Base-by-base conservation (phyloP, 1,140 invertebrate species). In the Gonatopus flavifemur region DNA sequence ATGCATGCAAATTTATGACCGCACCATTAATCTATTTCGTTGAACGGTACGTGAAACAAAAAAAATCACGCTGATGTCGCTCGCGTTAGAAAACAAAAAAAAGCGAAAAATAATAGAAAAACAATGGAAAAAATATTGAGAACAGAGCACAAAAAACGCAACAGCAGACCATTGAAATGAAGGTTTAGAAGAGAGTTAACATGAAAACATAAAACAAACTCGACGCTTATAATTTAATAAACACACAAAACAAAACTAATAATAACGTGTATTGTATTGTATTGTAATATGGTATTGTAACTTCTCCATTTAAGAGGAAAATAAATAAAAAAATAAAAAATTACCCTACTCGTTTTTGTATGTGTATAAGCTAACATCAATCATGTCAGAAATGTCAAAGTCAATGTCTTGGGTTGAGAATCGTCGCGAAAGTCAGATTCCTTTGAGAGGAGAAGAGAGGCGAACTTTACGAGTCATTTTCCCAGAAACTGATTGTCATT, bases 201-300 rank as follows among this genome's bases (percentile, higher is more conserved):
- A 25, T 36, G 42, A 38, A 50, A 45, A 48, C 37, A 32, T 58
- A 55, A 54, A 60, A 6, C 25, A 48, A 62, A 62, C 62, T 54
- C 58, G 61, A 73, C 64, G 64, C 64, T 67, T 71, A 64, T 66
- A 62, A 73, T 71, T 69, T 69, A 70, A 64, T 70, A 69, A n/a
- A n/a, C n/a, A n/a, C n/a, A n/a, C n/a, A n/a, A 66, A 60, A 62
- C 57, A 63, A 57, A 64, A 67, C 59, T 64, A 67, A 64, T 66
- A n/a, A 52, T 65, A 71, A 70, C 52, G 60, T 64, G 56, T 68
- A 68, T 49, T 69, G 64, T 69, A 70, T 66, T 64, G 59, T 71
- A 71, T 62, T 66, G 64, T 70, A 69, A 66, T 60, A 63, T 59
- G 64, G 61, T 69, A 67, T 70, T 65, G 57, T 67, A 70, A 69